Evolutionary conservation across 2,113 vertebrate genomes (phyloP), one percentile per base, ranked within the genome.

Genomic region (Pristiophorus japonicus): DNA sequence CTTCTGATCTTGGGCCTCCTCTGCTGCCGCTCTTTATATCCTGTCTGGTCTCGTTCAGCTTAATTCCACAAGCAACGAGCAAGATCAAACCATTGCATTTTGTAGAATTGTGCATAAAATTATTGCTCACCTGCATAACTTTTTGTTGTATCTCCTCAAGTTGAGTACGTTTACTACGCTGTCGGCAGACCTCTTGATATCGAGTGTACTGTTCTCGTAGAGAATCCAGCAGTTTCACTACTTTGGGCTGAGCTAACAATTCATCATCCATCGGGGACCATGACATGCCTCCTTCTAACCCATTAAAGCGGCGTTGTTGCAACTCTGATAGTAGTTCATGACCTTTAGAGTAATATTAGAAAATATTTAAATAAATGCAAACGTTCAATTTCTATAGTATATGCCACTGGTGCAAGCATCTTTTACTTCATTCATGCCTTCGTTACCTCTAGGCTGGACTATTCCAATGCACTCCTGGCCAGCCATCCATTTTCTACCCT

Each of bases 181-280:
- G 99, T 7, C 99, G 97, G 96, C 99, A 99, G 3, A 99, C 98
- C 96, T 99, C 99, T 97, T 99, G 99, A 97, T 99, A 99, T 95
- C 98, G 97, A 0, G 99, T 99, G 96, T 99, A 99, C 62, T 99
- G 98, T 96, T 99, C 99, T 95, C 99, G 97, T 88, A 99, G 98
- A 0, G 99, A 99, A 97, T 99, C 99, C 22, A 99, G 84, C 63
- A 99, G 98, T 97, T 99, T 99, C 98, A 99, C 99, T 67, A 99
- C 99, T 97, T 99, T 99, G 12, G 99, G 99, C 97, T 99, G 99
- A 95, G 99, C 99, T 96, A 99, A 97, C 38, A 99, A 97, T 96
- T 99, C 99, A 47, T 99, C 99, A 45, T 99, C 99, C 99, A 99
- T 99, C 0, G 99, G 99, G 63, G 99, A 98, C 99, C 99, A 99